Base-by-base conservation (phyloP, 92 coral and sea anemone species). In the Nematostella vectensis region DNA sequence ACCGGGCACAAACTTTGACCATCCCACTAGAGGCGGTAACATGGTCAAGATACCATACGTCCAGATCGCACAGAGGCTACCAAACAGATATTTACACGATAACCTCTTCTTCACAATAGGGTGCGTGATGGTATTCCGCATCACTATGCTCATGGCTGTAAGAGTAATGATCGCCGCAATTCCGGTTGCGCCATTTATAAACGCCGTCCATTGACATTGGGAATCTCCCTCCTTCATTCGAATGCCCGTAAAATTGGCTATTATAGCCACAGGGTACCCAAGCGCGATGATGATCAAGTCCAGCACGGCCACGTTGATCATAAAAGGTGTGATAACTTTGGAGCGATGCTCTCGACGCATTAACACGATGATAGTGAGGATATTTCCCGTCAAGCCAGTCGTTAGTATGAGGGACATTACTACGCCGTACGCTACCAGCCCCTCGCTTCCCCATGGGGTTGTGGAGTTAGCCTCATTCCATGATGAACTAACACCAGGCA, bases 21-120 rank as follows among this genome's bases (percentile, higher is more conserved):
- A 77, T 2, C 89, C 89, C 25, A 82, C 9, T 16, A 82, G 15
- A 1, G 89, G 89, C 10, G 89, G 84, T 3, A 44, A 30, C 74
- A 77, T 82, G 1, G 67, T 48, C 28, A 64, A 37, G 17, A 74
- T 23, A 39, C 84, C 79, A 44, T 77, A 82, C 39, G 67, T 29
- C 89, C 89, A 82, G 15, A 33, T 33, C 6, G 8, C 40, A 12
- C 42, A 58, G 1, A 77, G 57, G 16, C 76, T 25, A 33, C 40
- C 38, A 27, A 17, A 29, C 49, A 52, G 59, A 29, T 47, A 37
- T 8, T 16, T 55, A 16, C 52, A 15, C 1, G 74, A 56, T 16
- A 67, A 50, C 26, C 49, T 31, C 17, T 66, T 67, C n/a, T 33
- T 51, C 1, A 54, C 68, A 3, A 37, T 16, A 45, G 69, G 47